Base-by-base conservation (phyloP, 1,140 invertebrate species). In the Eueides isabella region DNA sequence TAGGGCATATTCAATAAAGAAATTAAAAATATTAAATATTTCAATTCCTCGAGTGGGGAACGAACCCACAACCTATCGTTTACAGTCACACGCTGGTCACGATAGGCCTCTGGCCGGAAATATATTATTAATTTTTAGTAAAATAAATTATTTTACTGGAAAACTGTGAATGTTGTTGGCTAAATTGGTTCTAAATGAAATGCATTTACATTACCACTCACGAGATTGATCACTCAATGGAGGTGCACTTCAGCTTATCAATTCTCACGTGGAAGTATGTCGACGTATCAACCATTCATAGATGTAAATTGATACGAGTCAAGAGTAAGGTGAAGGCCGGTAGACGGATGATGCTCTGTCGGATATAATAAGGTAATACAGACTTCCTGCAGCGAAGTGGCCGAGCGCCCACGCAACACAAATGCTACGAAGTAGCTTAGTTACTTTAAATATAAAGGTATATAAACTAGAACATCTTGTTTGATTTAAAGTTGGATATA, bases 351-450 rank as follows among this genome's bases (percentile, higher is more conserved):
- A 74, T 76, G 84, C 85, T 88, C 85, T 88, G 85, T 84, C 80
- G 85, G 81, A 89, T 90, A 89, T 90, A 90, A 89, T 90, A 90
- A 91, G 85, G 84, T 91, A 89, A 89, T 90, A 79, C 80, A 88
- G 87, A 89, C 86, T 85, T 91, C 89, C 89, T 87, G 86, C 75
- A 72, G 38, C 75, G 80, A 90, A 90, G 86, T 87, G 86, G 79
- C 85, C 83, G 75, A 83, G 81, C 81, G 78, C 81, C 80, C 81
- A 82, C 82, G 73, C 82, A 55, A 23, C 48, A 6, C 19, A n/a
- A 44, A 44, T 44, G 48, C 48, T 55, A 26, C 48, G 19, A 55
- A 23, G 48, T 55, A 23, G 48, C 19, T 55, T 55, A 55, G 48
- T 55, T 26, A n/a, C 19, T 55, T 26, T 72, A 70, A 16, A 64